phyloP scores from a whole-genome alignment of 2,797 vertebrate genomes.

The Lateolabrax maculatus region DNA sequence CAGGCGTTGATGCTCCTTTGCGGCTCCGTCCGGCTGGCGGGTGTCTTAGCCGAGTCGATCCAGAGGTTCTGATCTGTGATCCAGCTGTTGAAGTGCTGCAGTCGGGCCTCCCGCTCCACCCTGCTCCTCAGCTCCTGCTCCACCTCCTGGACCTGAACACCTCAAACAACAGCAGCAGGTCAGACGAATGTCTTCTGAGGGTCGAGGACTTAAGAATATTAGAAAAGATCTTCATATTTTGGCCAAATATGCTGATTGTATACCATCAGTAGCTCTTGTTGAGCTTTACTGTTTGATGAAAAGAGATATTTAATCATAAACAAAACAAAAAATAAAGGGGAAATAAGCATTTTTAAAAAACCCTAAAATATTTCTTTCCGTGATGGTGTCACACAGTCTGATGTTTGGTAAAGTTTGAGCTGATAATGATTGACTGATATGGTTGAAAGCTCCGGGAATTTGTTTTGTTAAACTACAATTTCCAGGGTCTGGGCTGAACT shows the following conservation, averaged over 20 bases:
- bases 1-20: conserved; percentile 82
- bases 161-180: neutral
- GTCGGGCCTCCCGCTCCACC: conserved; percentile 82
- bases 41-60: conserved; percentile 80
- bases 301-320: neutral
- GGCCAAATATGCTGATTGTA: neutral
- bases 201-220: too few species aligned
- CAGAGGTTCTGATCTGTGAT: conserved; percentile 84
- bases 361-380: too few species aligned
- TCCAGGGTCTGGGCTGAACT: too few species aligned
- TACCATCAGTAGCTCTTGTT: neutral
- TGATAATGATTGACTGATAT: too few species aligned
- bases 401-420: too few species aligned
- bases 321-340: neutral
- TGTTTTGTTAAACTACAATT: too few species aligned
- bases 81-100: conserved; percentile 86
- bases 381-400: too few species aligned
- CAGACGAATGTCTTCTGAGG: neutral
- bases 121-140: conserved; percentile 85
- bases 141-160: conserved; percentile 84
- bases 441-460: too few species aligned
- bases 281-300: neutral
- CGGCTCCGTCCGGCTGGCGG: conserved; percentile 81
- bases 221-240: neutral
- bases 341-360: too few species aligned